Conservation (phyloP, 2,113 vertebrate genomes). For the Apodemus sylvaticus region DNA sequence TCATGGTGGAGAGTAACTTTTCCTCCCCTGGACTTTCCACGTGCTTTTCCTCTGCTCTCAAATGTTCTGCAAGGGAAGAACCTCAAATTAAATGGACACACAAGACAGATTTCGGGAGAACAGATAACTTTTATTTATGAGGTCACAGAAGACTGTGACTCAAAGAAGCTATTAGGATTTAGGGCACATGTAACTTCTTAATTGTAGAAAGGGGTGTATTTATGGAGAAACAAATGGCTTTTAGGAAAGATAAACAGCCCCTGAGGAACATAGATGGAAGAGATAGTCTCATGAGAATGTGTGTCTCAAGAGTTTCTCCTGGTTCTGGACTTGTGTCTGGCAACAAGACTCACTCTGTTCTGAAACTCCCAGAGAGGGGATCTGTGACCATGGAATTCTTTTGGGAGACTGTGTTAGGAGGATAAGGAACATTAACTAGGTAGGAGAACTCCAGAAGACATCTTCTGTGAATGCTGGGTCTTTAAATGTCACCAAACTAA, state of each 20-base stretch:
- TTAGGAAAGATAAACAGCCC: slow-evolving; percentile 34
- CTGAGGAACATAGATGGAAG: neutral
- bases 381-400: slow-evolving; percentile 45
- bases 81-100: neutral
- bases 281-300: neutral
- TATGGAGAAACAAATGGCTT: slow-evolving; percentile 15
- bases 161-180: slow-evolving; percentile 7
- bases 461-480: neutral
- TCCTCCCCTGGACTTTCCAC: neutral
- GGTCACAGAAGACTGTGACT: slow-evolving; percentile 38
- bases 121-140: slow-evolving; percentile 39
- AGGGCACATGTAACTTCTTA: neutral
- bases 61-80: neutral
- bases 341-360: neutral
- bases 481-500: neutral
- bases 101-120: neutral
- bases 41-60: neutral
- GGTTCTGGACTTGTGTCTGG: slow-evolving; percentile 1
- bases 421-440: neutral
- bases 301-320: slow-evolving; percentile 12
- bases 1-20: neutral
- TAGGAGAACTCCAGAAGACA: neutral
- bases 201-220: neutral
- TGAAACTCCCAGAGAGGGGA: neutral
- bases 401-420: slow-evolving; percentile 45